Evolutionary conservation across 2,888 invertebrate genomes (phyloP), one percentile per base, ranked within the genome.

Genomic region (Muscina levida): DNA sequence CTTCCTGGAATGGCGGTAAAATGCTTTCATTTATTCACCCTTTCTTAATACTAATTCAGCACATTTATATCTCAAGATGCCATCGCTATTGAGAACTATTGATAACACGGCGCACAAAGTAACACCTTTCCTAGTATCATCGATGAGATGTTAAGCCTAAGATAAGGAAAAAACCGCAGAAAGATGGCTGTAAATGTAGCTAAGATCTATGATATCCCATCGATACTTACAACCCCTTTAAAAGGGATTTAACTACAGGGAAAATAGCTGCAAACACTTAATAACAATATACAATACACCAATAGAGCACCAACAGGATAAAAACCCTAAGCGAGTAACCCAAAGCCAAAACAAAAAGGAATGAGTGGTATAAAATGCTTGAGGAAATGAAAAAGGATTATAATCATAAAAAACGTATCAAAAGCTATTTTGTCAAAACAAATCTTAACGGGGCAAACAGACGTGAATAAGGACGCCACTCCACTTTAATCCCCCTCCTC

Each of bases 351-450:
- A 42, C 37, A 39, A 39, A 26, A 11, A 11, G 19, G 4, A 37
- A 3, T 15, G 57, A 51, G 53, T 4, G 22, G 39, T 57, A 8
- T 13, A 37, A 73, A 53, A 19, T 65, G 31, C 4, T 37, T 44
- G 37, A 39, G 15, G 31, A 26, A 71, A 66, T 74, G 6, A 67
- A 72, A 74, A 71, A 57, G 66, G 59, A 74, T 71, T 74, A 59
- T 68, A 31, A 24, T 65, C 75, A 70, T 70, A 56, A 65, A 70
- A 65, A 68, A 62, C 51, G 31, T 62, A 68, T 68, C 68, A 51
- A 51, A 67, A 79, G 66, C 59, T 53, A 44, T 70, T 72, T 68
- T 72, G 46, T 65, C 68, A 48, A 48, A 53, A 67, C 31, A 74
- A 65, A 56, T 59, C 59, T 59, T 59, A 71, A 44, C 42, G 48